phyloP scores from a whole-genome alignment of 2,113 vertebrate species.

The Mirza zaza region DNA sequence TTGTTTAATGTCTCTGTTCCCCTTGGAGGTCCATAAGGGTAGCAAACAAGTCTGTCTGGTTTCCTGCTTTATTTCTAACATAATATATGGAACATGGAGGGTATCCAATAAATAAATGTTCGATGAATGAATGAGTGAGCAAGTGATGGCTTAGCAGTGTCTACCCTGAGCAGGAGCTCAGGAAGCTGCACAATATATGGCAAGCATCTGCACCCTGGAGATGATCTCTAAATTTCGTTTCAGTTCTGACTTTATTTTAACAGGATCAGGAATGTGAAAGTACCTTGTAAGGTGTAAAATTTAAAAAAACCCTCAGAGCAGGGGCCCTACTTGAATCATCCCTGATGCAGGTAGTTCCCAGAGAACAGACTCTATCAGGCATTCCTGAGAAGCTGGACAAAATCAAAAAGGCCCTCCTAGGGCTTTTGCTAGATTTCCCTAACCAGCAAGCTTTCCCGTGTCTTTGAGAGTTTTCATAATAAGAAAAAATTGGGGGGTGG shows the following conservation, averaged over 20 bases:
- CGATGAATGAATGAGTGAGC: not conserved
- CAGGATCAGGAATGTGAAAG: not conserved
- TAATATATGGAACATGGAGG: not conserved
- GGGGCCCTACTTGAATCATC: not conserved
- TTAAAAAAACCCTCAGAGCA: not conserved
- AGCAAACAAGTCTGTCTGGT: constrained; percentile 64
- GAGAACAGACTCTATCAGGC: not conserved
- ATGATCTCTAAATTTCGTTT: constrained; percentile 19
- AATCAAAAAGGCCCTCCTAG: not conserved
- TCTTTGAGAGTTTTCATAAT: constrained; percentile 38
- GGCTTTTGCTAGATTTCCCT: not conserved
- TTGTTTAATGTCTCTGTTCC: constrained; percentile 55
- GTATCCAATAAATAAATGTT: not conserved
- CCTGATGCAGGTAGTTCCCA: not conserved
- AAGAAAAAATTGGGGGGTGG: not conserved
- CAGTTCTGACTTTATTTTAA: constrained; percentile 35
- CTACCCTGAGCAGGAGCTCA: not conserved
- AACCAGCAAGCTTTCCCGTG: constrained; percentile 1
- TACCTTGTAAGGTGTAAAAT: not conserved
- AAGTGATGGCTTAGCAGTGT: not conserved
- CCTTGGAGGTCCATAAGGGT: constrained; percentile 11
- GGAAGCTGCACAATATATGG: not conserved
- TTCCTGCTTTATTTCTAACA: constrained; percentile 48
- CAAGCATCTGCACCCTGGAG: not conserved
- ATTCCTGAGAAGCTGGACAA: not conserved